Evolutionary conservation across 2,888 invertebrate genomes (phyloP), one percentile per base, ranked within the genome.

Genomic region (Hipparchia semele): DNA sequence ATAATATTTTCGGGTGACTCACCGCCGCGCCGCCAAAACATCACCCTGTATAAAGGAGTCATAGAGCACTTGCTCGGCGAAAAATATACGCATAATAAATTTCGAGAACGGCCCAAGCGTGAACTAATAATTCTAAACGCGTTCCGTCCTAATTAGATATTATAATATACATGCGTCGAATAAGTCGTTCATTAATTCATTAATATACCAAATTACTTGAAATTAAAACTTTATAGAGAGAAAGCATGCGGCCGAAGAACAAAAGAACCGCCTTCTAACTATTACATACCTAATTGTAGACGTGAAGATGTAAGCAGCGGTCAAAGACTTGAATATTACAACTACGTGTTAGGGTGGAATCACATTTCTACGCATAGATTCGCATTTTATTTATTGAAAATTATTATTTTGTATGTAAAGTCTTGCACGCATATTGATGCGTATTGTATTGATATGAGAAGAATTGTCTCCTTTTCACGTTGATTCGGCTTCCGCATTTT

Each of bases 71-170:
- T 67, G 23, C 65, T 62, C 56, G 58, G 62, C 61, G 45, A 68
- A 62, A 68, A 64, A 71, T 49, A 61, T 67, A 70, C 71, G 66
- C 67, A 61, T 53, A 73, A 75, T 76, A 73, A 73, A 73, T 71
- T 75, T 75, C 59, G 69, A 69, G 71, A 75, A 61, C 71, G 59
- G 65, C 61, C 74, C 72, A 72, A 74, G 73, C 77, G 77, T 77
- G 75, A 77, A 75, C 68, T 68, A 75, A 71, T 74, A 74, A 62
- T 70, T 54, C 23, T 71, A 59, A 65, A 64, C 56, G 72, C 74
- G 77, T 78, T 77, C 78, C 72, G 78, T 76, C 75, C 73, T 73
- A 74, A 75, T 76, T 77, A 72, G 70, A 69, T 59, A 72, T 72
- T 72, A 76, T 76, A 74, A 76, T 73, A 77, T 71, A 70, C 68